phyloP scores from a whole-genome alignment of 2,113 vertebrate species.

The Brachypteracias leptosomus region DNA sequence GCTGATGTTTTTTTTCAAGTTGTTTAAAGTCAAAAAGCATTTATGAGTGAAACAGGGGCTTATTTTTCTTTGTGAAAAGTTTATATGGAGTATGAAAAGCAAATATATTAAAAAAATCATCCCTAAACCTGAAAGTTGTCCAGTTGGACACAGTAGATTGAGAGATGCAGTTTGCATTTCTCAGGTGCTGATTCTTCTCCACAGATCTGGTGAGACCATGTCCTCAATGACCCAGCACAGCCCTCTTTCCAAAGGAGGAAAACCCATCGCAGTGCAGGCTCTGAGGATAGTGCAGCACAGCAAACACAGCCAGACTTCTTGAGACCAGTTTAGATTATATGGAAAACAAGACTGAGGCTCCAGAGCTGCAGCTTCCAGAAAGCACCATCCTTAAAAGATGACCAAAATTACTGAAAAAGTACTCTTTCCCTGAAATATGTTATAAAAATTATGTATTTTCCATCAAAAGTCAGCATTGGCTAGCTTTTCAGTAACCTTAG shows the following conservation, averaged over 20 bases:
- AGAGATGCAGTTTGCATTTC: background rate
- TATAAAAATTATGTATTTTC: background rate
- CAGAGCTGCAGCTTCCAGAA: background rate
- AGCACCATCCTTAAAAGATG: background rate
- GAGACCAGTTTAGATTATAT: background rate
- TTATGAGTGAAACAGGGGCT: background rate
- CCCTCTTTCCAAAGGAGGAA: background rate
- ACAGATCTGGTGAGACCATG: background rate
- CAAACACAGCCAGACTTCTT: background rate
- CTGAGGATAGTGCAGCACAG: background rate
- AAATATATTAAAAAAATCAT: background rate
- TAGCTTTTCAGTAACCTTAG: background rate
- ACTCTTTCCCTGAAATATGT: background rate
- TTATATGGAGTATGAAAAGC: background rate
- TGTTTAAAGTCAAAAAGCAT: background rate
- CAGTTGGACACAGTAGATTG: background rate
- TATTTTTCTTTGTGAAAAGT: background rate
- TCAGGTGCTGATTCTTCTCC: background rate
- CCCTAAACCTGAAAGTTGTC: background rate
- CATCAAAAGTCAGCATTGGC: background rate
- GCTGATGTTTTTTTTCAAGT: background rate
- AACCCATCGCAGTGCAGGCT: background rate
- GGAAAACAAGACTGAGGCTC: background rate
- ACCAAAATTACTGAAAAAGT: accelerated
- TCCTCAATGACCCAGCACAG: background rate